Evolutionary conservation across 2,888 invertebrate species (phyloP), one percentile per base, ranked within the genome.

Genomic region (Drosophila hamatofila): DNA sequence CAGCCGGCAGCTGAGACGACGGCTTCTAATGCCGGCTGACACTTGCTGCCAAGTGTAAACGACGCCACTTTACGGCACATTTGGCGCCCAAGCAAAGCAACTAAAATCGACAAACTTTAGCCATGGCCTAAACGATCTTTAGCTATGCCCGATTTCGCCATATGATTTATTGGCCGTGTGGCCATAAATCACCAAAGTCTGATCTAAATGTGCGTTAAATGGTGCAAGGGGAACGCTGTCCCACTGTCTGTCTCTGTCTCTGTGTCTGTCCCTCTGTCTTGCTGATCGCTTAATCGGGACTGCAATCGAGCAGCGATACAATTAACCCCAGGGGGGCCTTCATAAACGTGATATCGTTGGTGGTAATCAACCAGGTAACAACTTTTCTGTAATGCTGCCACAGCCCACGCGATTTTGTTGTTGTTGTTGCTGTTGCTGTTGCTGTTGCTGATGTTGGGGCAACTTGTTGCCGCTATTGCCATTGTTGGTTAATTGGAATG

Each of bases 281-380:
- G 86, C 81, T 87, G 91, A 91, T 91, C 88, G 86, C 91, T 91
- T 91, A 90, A 91, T 91, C 90, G 84, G 37, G n/a, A 18, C 42
- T 41, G 77, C 72, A 72, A 75, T 64, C 78, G 67, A 64, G 35
- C 37, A 41, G 80, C 76, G 83, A 81, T 81, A 87, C 88, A 87
- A 88, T 88, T 85, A 90, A 89, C 89, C 89, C 81, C 89, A 82
- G 89, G 90, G 83, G 84, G 80, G 81, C 77, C 59, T 72, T 73
- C 67, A 68, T 73, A 80, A 85, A 81, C 80, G 76, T 66, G 79
- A 72, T 80, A 72, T 80, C 71, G 81, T 70, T 70, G 76, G 77
- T 70, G 72, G 74, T 75, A 83, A 80, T 78, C 79, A 75, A 57
- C 49, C 41, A 33, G 56, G 51, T 55, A 63, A 61, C 46, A 56